Evolutionary conservation across 2,797 vertebrate genomes (phyloP).

Genomic region (Vespertilio murinus): DNA sequence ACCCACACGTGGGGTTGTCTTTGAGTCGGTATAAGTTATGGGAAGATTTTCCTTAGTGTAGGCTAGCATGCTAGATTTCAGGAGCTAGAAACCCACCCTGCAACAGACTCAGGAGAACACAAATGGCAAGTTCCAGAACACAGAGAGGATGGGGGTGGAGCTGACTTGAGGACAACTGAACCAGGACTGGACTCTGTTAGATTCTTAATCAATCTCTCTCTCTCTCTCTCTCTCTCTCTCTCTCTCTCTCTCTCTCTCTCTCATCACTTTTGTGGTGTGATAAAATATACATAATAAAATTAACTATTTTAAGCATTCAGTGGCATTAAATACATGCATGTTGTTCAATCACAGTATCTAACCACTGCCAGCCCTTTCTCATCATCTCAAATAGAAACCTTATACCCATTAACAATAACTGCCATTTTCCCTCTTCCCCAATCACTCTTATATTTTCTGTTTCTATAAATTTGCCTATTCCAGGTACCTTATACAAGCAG

Average conservation of each 20-base stretch:
- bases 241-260: too few relatives aligned
- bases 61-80: background rate
- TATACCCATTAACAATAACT: background rate
- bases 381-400: background rate
- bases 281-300: background rate
- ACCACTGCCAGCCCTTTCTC: background rate
- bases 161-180: background rate
- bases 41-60: background rate
- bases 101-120: background rate
- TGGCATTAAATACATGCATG: background rate
- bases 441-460: background rate
- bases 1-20: background rate
- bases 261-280: background rate
- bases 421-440: background rate
- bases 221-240: accelerated
- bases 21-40: background rate
- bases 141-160: background rate
- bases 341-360: background rate
- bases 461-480: background rate
- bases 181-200: background rate
- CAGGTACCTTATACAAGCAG: background rate
- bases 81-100: background rate
- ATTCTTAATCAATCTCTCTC: background rate
- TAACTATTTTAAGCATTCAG: background rate
- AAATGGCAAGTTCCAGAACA: background rate